Evolutionary conservation across 35 echinoderm and acorn worm genomes (phyloP), one percentile per base, ranked within the genome.

Genomic region (Diadema setosum): DNA sequence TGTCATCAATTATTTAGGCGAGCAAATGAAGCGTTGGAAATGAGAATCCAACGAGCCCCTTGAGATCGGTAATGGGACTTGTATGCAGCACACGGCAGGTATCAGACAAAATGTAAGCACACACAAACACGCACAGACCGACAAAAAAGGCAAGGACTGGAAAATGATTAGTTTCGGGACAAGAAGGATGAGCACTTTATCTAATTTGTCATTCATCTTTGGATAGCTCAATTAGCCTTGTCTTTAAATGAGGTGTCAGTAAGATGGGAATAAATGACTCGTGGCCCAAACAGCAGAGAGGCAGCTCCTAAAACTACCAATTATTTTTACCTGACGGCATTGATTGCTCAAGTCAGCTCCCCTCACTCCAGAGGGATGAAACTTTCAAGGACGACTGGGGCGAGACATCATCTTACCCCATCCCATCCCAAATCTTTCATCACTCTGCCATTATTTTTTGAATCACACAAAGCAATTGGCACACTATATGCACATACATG

Each of bases 1-100:
- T 78, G 73, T 78, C 73, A 78, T 78, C 73, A 78, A 78, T 78
- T 78, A 78, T 78, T 78, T 78, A 78, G 73, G 40, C 11, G 73
- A 78, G 40, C 44, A 78, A 78, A 78, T 78, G 73, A 78, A 78
- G 73, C 73, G 44, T 78, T 78, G 27, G 73, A 78, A 78, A 42
- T 44, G 40, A 44, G 40, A 78, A 78, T 78, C 9, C 35, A 44
- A 78, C 40, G 73, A 44, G 73, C 24, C 73, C 73, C 73, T 44
- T 43, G 73, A 78, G 73, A 36, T 35, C 21, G 21, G 63, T 67
- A 67, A 67, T 67, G 63, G 63, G 63, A 26, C 63, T 67, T 67
- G 63, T 34, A 67, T 34, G 63, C 63, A 67, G 30, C 63, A n/a
- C 63, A 67, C 63, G 11, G 25, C 3, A 6, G 63, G 16, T 67